Conservation (phyloP, 2,888 invertebrate genomes). For the Ferdinandea cuprea region DNA sequence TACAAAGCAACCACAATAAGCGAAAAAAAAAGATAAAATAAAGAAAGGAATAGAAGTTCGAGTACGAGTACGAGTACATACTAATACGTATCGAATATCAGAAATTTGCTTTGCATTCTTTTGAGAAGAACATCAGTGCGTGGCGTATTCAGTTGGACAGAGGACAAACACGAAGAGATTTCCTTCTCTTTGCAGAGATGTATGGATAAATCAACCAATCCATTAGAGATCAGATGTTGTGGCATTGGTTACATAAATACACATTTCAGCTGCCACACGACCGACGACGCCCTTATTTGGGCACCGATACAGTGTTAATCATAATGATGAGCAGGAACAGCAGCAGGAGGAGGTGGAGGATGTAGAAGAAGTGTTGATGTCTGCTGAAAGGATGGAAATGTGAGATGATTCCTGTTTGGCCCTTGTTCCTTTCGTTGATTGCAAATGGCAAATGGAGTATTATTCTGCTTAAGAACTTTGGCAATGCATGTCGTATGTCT, state of each 20-base stretch:
- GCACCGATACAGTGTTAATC: constrained; percentile 35
- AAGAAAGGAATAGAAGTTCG: no score
- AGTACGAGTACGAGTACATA: no score
- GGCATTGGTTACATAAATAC: constrained; percentile 70
- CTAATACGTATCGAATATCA: constrained; percentile 63
- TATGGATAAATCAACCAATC: constrained; percentile 71
- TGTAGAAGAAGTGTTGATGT: constrained; percentile 52
- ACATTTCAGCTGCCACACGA: constrained; percentile 30
- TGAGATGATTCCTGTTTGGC: constrained; percentile 45
- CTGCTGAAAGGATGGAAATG: constrained; percentile 60
- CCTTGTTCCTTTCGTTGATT: neutral
- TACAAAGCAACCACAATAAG: constrained; percentile 66
- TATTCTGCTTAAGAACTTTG: constrained; percentile 2
- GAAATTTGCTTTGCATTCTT: constrained; percentile 66
- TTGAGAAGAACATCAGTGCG: constrained; percentile 31
- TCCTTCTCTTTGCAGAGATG: constrained; percentile 28
- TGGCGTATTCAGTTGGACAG: neutral
- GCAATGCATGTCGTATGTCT: constrained; percentile 8
- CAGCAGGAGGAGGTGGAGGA: no score
- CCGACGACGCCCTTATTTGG: constrained; percentile 1
- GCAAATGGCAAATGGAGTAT: constrained; percentile 20
- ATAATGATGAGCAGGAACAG: constrained; percentile 44
- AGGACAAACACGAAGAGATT: constrained; percentile 39
- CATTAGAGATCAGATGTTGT: constrained; percentile 74
- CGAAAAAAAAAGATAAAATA: constrained; percentile 22